Evolutionary conservation across 2,888 invertebrate species (phyloP).

Genomic region (Meteorus cinctellus): DNA sequence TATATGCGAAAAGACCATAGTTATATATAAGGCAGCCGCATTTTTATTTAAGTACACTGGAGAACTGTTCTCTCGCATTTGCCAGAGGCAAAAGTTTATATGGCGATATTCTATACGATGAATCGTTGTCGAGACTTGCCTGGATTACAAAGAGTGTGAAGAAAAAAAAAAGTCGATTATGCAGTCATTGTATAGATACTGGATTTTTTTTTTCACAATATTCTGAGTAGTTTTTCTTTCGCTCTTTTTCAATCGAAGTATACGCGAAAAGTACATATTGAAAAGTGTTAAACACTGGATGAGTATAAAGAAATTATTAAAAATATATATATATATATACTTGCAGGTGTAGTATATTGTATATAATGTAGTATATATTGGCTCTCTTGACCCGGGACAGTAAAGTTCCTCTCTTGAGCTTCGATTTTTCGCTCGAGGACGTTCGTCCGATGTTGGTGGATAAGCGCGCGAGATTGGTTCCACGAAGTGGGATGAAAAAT

Average conservation of each 20-base stretch:
- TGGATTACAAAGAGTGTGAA: not conserved
- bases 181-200: not conserved
- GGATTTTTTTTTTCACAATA: not conserved
- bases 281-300: conserved; percentile 1
- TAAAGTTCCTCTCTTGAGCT: conserved; percentile 10
- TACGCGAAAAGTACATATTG: not conserved
- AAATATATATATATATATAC: not conserved
- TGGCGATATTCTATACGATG: not conserved
- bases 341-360: not conserved
- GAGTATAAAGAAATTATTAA: not conserved
- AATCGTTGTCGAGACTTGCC: conserved; percentile 1
- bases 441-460: conserved; percentile 48
- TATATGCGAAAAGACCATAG: not conserved
- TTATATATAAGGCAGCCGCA: conserved; percentile 14
- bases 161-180: not conserved
- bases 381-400: conserved; percentile 15
- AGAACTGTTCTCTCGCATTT: conserved; percentile 6
- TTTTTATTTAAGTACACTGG: conserved; percentile 20
- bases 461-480: conserved; percentile 46
- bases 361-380: not conserved
- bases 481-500: conserved; percentile 48
- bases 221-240: not conserved
- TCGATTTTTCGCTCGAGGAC: conserved; percentile 53
- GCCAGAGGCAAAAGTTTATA: conserved; percentile 20
- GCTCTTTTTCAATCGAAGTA: not conserved